Evolutionary conservation across 2,888 invertebrate species (phyloP).

Genomic region (Seira sanloemensis): DNA sequence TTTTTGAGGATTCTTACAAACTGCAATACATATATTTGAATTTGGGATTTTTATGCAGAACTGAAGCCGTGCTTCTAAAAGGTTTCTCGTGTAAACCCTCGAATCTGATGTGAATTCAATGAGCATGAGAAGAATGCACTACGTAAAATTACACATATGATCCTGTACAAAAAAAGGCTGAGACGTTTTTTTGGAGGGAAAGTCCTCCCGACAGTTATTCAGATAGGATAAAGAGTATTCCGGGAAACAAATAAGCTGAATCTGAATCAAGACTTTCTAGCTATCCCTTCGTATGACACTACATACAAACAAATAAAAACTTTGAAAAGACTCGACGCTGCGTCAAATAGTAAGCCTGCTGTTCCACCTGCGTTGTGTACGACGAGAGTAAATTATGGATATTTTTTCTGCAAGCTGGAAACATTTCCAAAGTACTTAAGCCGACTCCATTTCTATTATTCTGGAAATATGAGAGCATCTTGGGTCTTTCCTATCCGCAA

Average conservation of each 20-base stretch:
- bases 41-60: too few species aligned
- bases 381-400: background rate
- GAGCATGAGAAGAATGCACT: background rate
- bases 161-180: background rate
- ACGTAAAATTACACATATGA: slow-evolving; percentile 2
- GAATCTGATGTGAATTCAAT: background rate
- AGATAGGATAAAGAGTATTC: background rate
- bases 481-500: too few species aligned
- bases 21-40: too few species aligned
- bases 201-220: background rate
- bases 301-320: background rate
- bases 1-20: too few species aligned
- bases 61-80: too few species aligned
- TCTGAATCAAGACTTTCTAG: background rate
- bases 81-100: background rate
- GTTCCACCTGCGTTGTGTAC: background rate
- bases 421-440: background rate
- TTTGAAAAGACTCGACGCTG: background rate
- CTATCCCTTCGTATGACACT: background rate
- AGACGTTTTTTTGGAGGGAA: too few species aligned
- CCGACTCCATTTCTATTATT: background rate
- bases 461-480: too few species aligned
- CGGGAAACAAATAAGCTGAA: background rate
- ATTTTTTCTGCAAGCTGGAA: background rate
- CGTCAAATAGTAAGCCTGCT: background rate